Conservation (phyloP, 2,888 invertebrate species). For the Synanthedon vespiformis region DNA sequence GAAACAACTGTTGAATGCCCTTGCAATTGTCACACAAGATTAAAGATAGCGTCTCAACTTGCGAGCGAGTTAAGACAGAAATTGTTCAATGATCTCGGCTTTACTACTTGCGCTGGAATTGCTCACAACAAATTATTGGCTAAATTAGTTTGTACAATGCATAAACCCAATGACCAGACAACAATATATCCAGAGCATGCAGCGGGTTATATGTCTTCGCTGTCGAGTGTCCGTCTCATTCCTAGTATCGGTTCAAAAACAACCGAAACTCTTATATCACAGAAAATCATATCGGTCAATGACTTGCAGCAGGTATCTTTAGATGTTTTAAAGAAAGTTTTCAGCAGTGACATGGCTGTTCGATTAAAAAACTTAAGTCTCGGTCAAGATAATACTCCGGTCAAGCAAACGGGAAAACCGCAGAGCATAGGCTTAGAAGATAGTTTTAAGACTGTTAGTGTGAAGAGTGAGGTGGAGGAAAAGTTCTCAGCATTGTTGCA, state of each 20-base stretch:
- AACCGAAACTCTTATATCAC: conserved; percentile 72
- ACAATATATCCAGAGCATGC: conserved; percentile 79
- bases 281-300: conserved; percentile 75
- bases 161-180: conserved; percentile 88
- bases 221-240: conserved; percentile 73
- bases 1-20: conserved; percentile 70
- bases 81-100: conserved; percentile 75
- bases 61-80: conserved; percentile 81
- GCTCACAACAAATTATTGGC: conserved; percentile 87
- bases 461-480: conserved; percentile 79
- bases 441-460: conserved; percentile 79
- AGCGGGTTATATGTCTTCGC: conserved; percentile 73
- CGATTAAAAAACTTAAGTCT: conserved; percentile 77
- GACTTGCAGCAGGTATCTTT: conserved; percentile 75
- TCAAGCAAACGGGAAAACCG: conserved; percentile 81
- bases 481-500: conserved; percentile 77
- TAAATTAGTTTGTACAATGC: conserved; percentile 78
- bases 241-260: conserved; percentile 84
- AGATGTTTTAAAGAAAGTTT: conserved; percentile 71
- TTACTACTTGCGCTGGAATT: conserved; percentile 86
- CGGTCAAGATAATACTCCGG: conserved; percentile 80
- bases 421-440: conserved; percentile 86
- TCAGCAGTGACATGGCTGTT: conserved; percentile 77
- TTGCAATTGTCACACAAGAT: conserved; percentile 80
- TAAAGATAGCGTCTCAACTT: conserved; percentile 78